Conservation (phyloP, 2,113 vertebrate species). For the Ahaetulla prasina region DNA sequence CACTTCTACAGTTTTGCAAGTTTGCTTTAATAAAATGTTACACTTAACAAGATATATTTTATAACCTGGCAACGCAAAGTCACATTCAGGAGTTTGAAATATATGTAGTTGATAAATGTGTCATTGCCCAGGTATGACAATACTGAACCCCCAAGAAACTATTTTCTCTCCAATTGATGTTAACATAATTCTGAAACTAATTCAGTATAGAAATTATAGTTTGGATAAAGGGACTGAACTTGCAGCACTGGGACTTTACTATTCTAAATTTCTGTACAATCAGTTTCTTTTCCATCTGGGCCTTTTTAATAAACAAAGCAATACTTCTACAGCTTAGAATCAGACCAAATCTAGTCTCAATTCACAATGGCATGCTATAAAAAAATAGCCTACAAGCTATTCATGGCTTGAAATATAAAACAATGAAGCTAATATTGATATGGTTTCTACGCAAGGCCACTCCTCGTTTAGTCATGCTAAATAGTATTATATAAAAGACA, state of each 20-base stretch:
- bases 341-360: not conserved
- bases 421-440: not conserved
- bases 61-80: not conserved
- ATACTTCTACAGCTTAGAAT: not conserved
- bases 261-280: not conserved
- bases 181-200: not conserved
- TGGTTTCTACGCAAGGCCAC: not conserved
- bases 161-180: not conserved
- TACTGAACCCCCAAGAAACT: not conserved
- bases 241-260: not conserved
- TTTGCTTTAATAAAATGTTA: constrained; percentile 34
- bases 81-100: not conserved
- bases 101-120: constrained; percentile 10
- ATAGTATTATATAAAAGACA: not conserved
- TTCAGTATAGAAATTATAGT: not conserved
- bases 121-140: not conserved
- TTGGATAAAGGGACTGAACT: not conserved
- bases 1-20: constrained; percentile 42
- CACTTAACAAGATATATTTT: not conserved
- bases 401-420: not conserved
- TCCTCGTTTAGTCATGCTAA: not conserved
- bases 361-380: not conserved
- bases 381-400: not conserved
- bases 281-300: not conserved
- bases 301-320: not conserved